These are phyloP conservation scores for Dasyurus viverrinus DNA, from an alignment of 2,113 vertebrate species.

Conservation along the genomic window DNA sequence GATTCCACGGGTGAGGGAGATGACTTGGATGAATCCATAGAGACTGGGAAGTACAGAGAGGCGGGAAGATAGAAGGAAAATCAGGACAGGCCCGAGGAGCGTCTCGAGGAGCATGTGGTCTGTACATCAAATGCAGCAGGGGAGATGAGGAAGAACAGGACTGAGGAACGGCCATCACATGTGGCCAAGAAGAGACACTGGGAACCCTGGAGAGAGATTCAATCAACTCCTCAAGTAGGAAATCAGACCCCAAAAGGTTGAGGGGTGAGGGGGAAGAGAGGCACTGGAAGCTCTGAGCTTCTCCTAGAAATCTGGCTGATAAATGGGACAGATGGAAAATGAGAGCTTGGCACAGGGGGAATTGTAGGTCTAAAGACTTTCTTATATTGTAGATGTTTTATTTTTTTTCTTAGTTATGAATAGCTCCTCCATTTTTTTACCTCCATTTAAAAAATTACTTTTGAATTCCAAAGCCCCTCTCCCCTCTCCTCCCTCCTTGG, in stretches of 20 bases:
- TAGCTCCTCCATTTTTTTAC: neutral
- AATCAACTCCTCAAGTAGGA: neutral
- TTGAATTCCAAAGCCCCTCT: neutral
- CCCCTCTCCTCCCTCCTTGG: neutral
- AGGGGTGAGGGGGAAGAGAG: neutral
- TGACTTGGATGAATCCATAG: neutral
- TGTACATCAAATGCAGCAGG: too few relatives aligned
- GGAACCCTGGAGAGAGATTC: neutral
- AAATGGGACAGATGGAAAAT: neutral
- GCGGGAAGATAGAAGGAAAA: too few relatives aligned
- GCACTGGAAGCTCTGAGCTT: neutral
- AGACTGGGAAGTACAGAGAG: neutral
- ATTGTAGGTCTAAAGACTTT: neutral
- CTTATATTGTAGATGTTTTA: neutral
- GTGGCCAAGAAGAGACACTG: neutral
- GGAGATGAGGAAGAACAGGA: neutral
- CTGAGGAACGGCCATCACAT: neutral
- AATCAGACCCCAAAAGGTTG: neutral
- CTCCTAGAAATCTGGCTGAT: too few relatives aligned
- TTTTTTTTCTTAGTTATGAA: neutral
- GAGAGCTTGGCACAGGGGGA: neutral
- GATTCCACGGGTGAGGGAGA: too few relatives aligned
- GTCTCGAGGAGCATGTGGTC: rapidly evolving
- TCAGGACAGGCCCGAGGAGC: too few relatives aligned
- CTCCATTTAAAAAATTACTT: neutral